These are phyloP conservation scores for Podotricha telesiphe DNA, from an alignment of 2,888 invertebrate genomes.

Conservation along the genomic window DNA sequence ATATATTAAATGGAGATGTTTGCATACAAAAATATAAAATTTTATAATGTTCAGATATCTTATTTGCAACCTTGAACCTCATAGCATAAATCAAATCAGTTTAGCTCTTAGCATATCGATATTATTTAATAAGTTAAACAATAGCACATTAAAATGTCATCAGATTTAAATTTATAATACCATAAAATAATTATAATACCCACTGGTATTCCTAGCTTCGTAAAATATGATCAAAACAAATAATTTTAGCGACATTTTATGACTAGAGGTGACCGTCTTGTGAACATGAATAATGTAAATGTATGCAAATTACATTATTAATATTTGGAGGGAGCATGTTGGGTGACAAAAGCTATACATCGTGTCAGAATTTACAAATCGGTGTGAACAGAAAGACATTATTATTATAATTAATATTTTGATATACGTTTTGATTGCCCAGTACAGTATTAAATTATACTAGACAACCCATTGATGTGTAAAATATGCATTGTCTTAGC, in stretches of 20 bases:
- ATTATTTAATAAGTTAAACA: not conserved
- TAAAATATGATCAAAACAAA: constrained; percentile 6
- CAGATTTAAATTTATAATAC: not conserved
- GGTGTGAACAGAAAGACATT: not conserved
- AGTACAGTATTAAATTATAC: not conserved
- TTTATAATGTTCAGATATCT: too few relatives aligned
- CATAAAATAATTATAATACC: not conserved
- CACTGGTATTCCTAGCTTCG: not conserved
- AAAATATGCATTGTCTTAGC: too few relatives aligned
- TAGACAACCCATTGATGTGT: not conserved
- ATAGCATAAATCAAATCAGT: not conserved
- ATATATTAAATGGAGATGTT: too few relatives aligned
- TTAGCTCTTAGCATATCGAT: not conserved
- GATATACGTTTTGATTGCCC: not conserved
- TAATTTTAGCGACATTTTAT: constrained; percentile 17
- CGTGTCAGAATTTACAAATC: constrained; percentile 20
- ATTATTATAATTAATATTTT: constrained; percentile 11
- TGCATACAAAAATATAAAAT: too few relatives aligned
- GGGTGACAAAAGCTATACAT: constrained; percentile 21
- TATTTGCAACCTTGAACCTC: too few relatives aligned
- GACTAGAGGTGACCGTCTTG: constrained; percentile 25
- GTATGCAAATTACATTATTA: constrained; percentile 40
- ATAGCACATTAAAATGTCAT: constrained; percentile 7
- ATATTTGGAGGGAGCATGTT: constrained; percentile 30
- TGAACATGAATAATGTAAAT: constrained; percentile 31